Evolutionary conservation across 2,113 vertebrate genomes (phyloP), one percentile per base, ranked within the genome.

Genomic region (Lagenorhynchus albirostris): DNA sequence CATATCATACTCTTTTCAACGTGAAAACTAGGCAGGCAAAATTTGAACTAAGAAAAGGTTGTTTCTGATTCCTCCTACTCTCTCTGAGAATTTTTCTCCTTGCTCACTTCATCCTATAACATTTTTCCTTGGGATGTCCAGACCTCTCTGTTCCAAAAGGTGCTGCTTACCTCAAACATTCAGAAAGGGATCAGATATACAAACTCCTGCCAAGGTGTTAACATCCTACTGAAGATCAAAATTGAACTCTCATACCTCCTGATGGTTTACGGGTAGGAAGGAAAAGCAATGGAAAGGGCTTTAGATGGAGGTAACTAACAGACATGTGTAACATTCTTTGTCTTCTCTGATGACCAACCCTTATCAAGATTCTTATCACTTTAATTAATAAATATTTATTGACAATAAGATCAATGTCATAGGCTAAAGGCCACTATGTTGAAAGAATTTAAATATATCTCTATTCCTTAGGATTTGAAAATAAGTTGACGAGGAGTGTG

Each of bases 391-490:
- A 13, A 65, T 63, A 71, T 38, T 68, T 96, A 89, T 63, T 86
- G 41, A 73, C 41, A 31, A 85, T 10, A 88, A 77, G 33, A 80
- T 88, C 41, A 71, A 50, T 29, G 23, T n/a, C 36, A 44, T 26
- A 77, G 8, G 8, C 67, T 86, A 91, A 58, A 94, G 36, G 36
- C 31, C 21, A 67, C 21, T n/a, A 58, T 55, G 31, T 29, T 96
- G 50, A 85, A 92, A 92, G 29, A 67, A 77, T 50, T 13, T 33
- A 85, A 81, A 76, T 76, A 89, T 9, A 55, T 73, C 10, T 89
- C 29, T 91, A 8, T 79, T 74, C 55, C 63, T 92, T 91, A 67
- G 94, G 29, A 87, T 91, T 47, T 80, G 25, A 83, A 97, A 97
- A 79, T 47, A 93, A 73, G 7, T 70, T 44, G 23, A 90, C n/a